Evolutionary conservation across 2,888 invertebrate species (phyloP).

Genomic region (Aphodius sticticus): DNA sequence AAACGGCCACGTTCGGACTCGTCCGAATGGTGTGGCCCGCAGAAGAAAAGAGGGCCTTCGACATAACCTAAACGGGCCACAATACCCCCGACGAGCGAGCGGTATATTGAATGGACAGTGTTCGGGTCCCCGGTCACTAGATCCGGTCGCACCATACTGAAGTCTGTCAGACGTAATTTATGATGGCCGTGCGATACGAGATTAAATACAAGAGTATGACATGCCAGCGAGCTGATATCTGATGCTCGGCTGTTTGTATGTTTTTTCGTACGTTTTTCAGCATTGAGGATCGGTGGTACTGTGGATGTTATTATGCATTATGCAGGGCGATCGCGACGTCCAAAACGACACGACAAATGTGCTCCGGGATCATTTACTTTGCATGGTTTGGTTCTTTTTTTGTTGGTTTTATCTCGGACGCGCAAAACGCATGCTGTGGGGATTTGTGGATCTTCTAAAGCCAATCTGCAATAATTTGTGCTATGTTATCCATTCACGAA

Average conservation of each 20-base stretch:
- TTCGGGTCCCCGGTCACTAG: conserved; percentile 41
- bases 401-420: too few relatives aligned
- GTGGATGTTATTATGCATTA: conserved; percentile 4
- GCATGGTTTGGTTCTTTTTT: background rate
- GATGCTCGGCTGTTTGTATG: conserved; percentile 35
- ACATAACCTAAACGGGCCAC: background rate
- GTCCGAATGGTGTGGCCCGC: background rate
- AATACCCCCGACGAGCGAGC: background rate
- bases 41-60: background rate
- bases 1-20: background rate
- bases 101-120: conserved; percentile 38
- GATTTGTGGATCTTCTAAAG: too few relatives aligned
- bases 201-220: conserved; percentile 51
- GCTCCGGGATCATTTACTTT: background rate
- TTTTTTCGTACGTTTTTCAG: conserved; percentile 16
- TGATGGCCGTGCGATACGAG: conserved; percentile 48
- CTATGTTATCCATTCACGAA: too few relatives aligned
- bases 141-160: conserved; percentile 44
- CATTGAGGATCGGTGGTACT: background rate
- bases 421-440: too few relatives aligned
- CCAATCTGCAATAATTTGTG: too few relatives aligned
- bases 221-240: conserved; percentile 48
- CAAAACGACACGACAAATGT: background rate
- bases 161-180: conserved; percentile 49
- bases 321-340: background rate